Percentiles rank a stretch among this genome's conserved stretches.
These are phyloP conservation scores for Campaea margaritaria DNA, from an alignment of 2,888 invertebrate genomes.

Conservation along the genomic window DNA sequence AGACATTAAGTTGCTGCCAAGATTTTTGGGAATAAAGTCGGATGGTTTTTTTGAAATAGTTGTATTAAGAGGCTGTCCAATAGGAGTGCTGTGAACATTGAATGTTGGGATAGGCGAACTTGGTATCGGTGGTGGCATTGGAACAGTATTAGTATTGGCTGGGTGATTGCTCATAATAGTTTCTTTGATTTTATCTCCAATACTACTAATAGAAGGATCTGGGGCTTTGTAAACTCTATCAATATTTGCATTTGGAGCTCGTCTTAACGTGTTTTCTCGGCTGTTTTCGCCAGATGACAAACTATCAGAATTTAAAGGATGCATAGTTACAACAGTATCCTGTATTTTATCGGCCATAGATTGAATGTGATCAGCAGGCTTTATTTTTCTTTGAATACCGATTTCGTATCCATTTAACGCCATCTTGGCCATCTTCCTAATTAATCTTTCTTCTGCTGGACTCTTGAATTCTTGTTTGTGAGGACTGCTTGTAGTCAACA, in stretches of 20 bases:
- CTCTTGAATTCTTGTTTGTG: slow-evolving; percentile 78
- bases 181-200: slow-evolving; percentile 72
- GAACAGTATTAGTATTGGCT: slow-evolving; percentile 51
- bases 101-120: slow-evolving; percentile 73
- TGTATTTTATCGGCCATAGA: slow-evolving; percentile 83
- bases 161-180: slow-evolving; percentile 69
- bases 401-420: slow-evolving; percentile 83
- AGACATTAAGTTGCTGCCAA: slow-evolving; percentile 44
- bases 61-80: slow-evolving; percentile 48
- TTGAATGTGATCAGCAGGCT: slow-evolving; percentile 81
- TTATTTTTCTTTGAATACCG: slow-evolving; percentile 82
- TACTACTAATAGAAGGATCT: slow-evolving; percentile 61
- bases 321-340: slow-evolving; percentile 82
- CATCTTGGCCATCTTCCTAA: slow-evolving; percentile 83
- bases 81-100: slow-evolving; percentile 62
- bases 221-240: slow-evolving; percentile 66
- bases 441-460: slow-evolving; percentile 79
- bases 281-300: slow-evolving; percentile 66
- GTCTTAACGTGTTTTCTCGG: slow-evolving; percentile 63
- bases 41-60: slow-evolving; percentile 52
- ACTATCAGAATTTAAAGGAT: slow-evolving; percentile 75
- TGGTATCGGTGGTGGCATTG: slow-evolving; percentile 74
- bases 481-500: slow-evolving; percentile 58
- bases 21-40: slow-evolving; percentile 57
- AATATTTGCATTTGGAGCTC: slow-evolving; percentile 61